phyloP scores from a whole-genome alignment of 2,113 vertebrate species.

The Capreolus pygargus region DNA sequence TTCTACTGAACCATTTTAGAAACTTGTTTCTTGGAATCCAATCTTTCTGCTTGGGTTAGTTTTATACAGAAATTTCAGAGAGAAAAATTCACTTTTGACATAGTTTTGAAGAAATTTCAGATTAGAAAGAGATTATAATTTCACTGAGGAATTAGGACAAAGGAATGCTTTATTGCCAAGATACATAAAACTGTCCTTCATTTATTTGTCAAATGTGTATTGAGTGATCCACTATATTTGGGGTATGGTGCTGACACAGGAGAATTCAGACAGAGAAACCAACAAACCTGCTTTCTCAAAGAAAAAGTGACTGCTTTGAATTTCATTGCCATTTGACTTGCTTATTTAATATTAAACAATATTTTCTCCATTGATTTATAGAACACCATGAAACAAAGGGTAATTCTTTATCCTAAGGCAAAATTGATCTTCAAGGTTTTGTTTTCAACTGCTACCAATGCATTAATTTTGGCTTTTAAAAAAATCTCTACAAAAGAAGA shows the following conservation, averaged over 20 bases:
- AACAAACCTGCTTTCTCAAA: neutral
- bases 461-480: neutral
- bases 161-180: neutral
- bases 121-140: neutral
- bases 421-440: neutral
- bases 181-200: neutral
- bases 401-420: neutral
- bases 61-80: constrained; percentile 1
- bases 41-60: neutral
- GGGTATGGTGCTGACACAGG: neutral
- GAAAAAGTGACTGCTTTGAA: neutral
- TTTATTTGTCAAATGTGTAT: neutral
- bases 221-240: neutral
- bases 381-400: neutral
- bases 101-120: neutral
- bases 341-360: neutral
- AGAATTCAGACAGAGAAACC: neutral
- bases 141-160: neutral
- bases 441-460: neutral
- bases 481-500: neutral
- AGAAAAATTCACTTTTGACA: neutral
- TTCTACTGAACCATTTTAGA: neutral
- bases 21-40: neutral
- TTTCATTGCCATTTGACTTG: constrained; percentile 14
- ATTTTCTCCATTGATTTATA: neutral